Evolutionary conservation across 2,797 vertebrate genomes (phyloP).

Genomic region (Lophotriccus pileatus): DNA sequence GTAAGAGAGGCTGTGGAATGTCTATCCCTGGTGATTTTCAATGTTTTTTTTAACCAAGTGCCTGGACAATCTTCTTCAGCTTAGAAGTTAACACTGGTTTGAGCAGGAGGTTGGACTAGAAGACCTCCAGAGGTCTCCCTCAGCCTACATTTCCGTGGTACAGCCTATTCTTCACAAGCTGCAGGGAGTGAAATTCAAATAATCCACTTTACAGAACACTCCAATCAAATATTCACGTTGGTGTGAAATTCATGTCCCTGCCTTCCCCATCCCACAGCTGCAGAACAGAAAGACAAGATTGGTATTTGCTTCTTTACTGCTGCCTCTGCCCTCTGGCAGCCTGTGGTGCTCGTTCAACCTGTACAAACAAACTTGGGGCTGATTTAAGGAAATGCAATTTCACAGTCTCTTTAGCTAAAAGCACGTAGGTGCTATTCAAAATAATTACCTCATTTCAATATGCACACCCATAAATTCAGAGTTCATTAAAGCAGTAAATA

Average conservation of each 20-base stretch:
- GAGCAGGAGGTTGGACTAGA: neutral
- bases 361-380: neutral
- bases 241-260: neutral
- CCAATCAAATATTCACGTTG: neutral
- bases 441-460: constrained; percentile 36
- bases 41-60: neutral
- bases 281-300: neutral
- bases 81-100: neutral
- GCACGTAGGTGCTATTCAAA: neutral
- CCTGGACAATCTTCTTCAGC: neutral
- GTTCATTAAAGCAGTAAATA: constrained; percentile 21
- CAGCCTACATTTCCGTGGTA: neutral
- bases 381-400: neutral
- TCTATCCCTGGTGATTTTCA: neutral
- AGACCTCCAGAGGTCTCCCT: constrained; percentile 15
- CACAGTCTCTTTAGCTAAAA: neutral
- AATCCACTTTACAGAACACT: neutral
- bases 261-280: neutral
- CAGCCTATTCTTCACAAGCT: neutral
- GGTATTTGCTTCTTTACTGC: neutral
- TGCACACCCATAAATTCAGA: constrained; percentile 19
- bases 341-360: neutral
- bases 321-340: neutral
- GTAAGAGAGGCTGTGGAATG: neutral
- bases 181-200: neutral